A percentile compares a stretch with the other conserved stretches of the same genome.
Evolutionary conservation across 2,888 invertebrate genomes (phyloP).

Genomic region (Ichneumoninae sp.): DNA sequence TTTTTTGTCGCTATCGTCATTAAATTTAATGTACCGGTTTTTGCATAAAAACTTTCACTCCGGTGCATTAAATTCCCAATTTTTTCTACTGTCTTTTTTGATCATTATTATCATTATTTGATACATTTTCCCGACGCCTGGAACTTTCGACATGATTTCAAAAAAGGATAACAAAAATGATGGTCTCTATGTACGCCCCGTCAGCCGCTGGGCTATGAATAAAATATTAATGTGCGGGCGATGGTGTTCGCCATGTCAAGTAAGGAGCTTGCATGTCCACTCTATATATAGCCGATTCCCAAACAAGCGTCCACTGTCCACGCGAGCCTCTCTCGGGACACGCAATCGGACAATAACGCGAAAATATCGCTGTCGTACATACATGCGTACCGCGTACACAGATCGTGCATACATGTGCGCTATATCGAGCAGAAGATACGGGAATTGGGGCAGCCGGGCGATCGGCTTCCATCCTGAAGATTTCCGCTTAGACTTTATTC

Average conservation of each 20-base stretch:
- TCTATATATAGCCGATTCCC: conserved; percentile 23
- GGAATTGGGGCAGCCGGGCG: conserved; percentile 61
- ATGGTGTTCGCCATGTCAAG: neutral
- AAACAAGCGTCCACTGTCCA: conserved; percentile 29
- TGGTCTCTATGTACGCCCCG: neutral
- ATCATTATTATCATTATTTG: no score
- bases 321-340: conserved; percentile 26
- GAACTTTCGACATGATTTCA: neutral
- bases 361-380: conserved; percentile 9
- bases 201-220: neutral
- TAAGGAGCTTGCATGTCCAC: conserved; percentile 16
- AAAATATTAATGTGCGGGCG: neutral
- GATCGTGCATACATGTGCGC: neutral
- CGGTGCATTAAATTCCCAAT: no score
- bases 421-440: conserved; percentile 48
- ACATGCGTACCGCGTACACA: neutral
- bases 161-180: neutral
- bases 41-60: no score
- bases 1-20: no score
- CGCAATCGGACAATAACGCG: conserved; percentile 36
- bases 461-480: conserved; percentile 59
- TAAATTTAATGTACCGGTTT: no score
- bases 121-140: neutral
- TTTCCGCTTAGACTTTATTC: conserved; percentile 58
- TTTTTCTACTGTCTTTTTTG: no score